A percentile compares a stretch with the other conserved stretches of the same genome.
These are phyloP conservation scores for Amazonetta brasiliensis DNA, from an alignment of 2,797 vertebrate species.

Conservation along the genomic window DNA sequence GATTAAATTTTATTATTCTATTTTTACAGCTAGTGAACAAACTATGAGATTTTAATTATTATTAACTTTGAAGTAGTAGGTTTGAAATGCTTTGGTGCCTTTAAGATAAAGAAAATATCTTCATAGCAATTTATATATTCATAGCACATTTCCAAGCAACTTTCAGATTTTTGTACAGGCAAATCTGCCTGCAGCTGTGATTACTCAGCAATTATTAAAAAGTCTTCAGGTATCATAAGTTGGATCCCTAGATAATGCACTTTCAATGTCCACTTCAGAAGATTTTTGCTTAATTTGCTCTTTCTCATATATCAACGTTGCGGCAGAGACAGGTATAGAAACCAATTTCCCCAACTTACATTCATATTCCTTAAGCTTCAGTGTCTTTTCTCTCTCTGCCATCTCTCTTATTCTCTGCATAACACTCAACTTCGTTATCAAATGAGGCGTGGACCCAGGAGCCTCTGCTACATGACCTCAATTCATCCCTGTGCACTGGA, in stretches of 20 bases:
- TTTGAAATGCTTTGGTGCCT: not conserved
- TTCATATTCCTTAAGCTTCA: not conserved
- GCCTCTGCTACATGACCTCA: accelerated
- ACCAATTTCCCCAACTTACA: not conserved
- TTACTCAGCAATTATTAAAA: constrained; percentile 53
- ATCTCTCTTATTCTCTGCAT: not conserved
- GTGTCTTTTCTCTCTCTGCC: not conserved
- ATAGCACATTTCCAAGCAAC: not conserved
- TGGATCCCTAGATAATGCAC: not conserved
- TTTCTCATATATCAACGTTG: not conserved
- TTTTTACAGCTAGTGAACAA: not conserved
- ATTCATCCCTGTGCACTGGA: not conserved
- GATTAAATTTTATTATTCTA: not conserved
- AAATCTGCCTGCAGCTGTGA: not conserved
- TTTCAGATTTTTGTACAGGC: not conserved
- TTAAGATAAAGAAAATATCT: not conserved
- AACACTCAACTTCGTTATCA: not conserved
- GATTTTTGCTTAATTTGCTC: not conserved
- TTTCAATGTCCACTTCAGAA: not conserved
- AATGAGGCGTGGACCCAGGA: not conserved
- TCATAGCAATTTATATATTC: constrained; percentile 19
- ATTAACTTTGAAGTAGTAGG: not conserved
- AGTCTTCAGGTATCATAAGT: constrained; percentile 3
- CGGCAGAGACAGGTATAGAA: not conserved
- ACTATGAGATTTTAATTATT: not conserved